A percentile compares a stretch with the other conserved stretches of the same genome.
Conservation (phyloP, 2,797 vertebrate species). For the Ctenopoma multispine region DNA sequence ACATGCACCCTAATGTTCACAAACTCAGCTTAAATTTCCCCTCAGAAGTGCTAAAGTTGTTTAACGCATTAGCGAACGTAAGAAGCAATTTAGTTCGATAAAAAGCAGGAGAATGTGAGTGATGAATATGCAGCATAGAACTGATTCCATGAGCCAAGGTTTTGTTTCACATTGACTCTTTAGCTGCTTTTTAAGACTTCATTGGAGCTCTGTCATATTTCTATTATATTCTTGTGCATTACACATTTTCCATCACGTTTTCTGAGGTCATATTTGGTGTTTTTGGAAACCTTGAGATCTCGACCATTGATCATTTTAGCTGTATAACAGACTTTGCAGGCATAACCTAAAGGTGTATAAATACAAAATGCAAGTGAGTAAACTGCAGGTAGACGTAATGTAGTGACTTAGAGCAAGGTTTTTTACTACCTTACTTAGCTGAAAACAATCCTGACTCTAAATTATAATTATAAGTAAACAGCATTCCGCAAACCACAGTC, state of each 20-base stretch:
- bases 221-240: background rate
- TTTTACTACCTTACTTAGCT: background rate
- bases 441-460: background rate
- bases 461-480: slow-evolving; percentile 17
- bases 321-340: background rate
- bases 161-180: background rate
- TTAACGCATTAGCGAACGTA: background rate
- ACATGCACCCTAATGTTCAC: slow-evolving; percentile 3
- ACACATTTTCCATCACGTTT: slow-evolving; percentile 1
- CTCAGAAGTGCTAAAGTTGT: background rate
- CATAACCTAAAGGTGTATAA: background rate
- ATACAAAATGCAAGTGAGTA: background rate
- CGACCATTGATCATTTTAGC: background rate
- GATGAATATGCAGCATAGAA: background rate
- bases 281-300: background rate
- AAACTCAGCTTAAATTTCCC: slow-evolving; percentile 15
- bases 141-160: background rate
- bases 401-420: no score
- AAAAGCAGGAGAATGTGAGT: background rate
- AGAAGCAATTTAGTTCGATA: slow-evolving; percentile 3
- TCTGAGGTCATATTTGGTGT: background rate
- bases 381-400: background rate
- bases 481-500: background rate
- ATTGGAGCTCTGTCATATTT: background rate
- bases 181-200: background rate